Conservation (phyloP, 2,888 invertebrate genomes). For the Cryptophagus acutangulus region DNA sequence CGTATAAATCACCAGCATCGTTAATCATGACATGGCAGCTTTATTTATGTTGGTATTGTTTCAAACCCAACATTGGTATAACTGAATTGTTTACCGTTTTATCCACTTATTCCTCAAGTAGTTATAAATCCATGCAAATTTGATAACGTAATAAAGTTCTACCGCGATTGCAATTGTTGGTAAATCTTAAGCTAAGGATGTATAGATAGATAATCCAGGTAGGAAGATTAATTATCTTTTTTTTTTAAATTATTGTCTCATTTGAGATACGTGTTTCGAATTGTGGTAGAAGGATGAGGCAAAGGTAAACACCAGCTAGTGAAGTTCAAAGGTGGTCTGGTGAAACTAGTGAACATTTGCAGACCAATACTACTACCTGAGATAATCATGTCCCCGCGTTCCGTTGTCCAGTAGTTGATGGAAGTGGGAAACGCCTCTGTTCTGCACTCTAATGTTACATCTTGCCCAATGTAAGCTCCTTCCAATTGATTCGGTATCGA, state of each 20-base stretch:
- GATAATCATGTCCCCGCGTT: constrained; percentile 87
- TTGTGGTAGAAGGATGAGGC: neutral
- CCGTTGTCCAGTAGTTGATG: constrained; percentile 92
- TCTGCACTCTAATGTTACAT: constrained; percentile 83
- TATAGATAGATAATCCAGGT: too few relatives aligned
- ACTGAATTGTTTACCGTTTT: too few relatives aligned
- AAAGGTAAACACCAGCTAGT: constrained; percentile 1
- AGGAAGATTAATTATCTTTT: too few relatives aligned
- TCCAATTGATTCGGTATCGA: constrained; percentile 91
- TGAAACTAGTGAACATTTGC: constrained; percentile 8
- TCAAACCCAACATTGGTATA: constrained; percentile 25
- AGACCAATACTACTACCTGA: constrained; percentile 60
- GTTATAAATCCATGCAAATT: too few relatives aligned
- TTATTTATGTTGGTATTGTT: constrained; percentile 30
- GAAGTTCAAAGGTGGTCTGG: neutral
- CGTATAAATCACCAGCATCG: constrained; percentile 42
- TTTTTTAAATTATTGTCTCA: too few relatives aligned
- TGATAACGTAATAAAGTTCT: too few relatives aligned
- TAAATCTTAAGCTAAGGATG: too few relatives aligned
- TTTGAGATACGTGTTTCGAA: too few relatives aligned
- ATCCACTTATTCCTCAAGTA: too few relatives aligned
- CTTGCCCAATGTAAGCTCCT: constrained; percentile 83
- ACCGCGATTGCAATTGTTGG: too few relatives aligned
- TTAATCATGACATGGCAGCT: constrained; percentile 39
- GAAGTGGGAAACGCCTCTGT: constrained; percentile 90